Evolutionary conservation across 2,113 vertebrate genomes (phyloP), one percentile per base, ranked within the genome.

Genomic region (Colossoma macropomum): DNA sequence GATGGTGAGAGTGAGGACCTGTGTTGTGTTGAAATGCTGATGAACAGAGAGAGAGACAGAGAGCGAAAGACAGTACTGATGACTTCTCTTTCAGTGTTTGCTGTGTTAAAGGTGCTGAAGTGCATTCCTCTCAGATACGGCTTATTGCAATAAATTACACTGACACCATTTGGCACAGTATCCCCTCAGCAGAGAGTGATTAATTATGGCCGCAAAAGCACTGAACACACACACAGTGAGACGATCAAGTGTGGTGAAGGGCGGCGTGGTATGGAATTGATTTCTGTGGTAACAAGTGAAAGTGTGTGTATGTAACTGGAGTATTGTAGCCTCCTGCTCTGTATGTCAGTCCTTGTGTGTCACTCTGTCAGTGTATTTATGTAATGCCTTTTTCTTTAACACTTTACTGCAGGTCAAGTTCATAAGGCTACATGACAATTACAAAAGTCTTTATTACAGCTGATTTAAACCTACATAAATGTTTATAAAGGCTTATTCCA

Each of bases 151-250:
- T 75, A 68, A 75, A 83, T 79, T 72, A 65, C 52, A 62, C 41
- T 70, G 63, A 60, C 30, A 72, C 59, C 59, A 34, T 23, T 63
- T 79, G 32, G 16, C 68, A 28, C 28, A 68, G 69, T 80, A 63
- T 84, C 83, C 63, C 34, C 79, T 88, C 73, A 87, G 79, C 88
- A 63, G 54, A 54, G 84, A 85, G 71, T 87, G 89, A 66, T 87
- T 87, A 89, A 89, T 83, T 85, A 88, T 87, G 89, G 87, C 89
- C 86, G 84, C 89, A 88, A 89, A 89, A 90, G 86, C 78, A 63
- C 78, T 85, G 69, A 84, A 85, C 80, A 84, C 79, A 82, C 66
- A 80, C 72, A 83, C 77, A 85, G 1, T 52, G 25, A 48, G 23
- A 80, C 62, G 60, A 66, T 87, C 68, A 77, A 77, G 79, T 63